Evolutionary conservation across 1,140 invertebrate species (phyloP), one percentile per base, ranked within the genome.

Genomic region (Scaptomyza montana): DNA sequence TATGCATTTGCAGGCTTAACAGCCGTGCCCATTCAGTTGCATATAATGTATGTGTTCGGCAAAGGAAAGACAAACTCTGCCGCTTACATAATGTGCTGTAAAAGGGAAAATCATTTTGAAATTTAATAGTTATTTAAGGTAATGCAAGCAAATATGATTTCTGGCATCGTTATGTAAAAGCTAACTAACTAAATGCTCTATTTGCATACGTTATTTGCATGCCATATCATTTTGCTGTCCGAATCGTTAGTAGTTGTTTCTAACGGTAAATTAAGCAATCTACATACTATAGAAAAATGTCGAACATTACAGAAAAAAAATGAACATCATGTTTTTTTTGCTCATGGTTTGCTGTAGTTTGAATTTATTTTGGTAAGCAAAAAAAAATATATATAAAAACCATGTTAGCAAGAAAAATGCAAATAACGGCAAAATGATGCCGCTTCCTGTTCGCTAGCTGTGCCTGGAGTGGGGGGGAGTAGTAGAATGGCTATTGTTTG

Each of bases 371-470:
- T 63, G 62, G 61, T 68, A 63, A 72, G 67, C 59, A 72, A 66
- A 74, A 76, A 76, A 59, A 53, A 25, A 13, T 6, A 7, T 33
- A 7, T 36, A 36, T 7, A 9, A 21, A 45, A 50, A 16, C 45
- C 19, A 43, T 51, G 57, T 63, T 49, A 51, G 61, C 57, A 33
- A 62, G 21, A 46, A 67, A 78, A 77, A 78, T 78, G 77, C 73
- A 78, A 78, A 78, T 78, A 77, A 61, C 39, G 76, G 74, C 74
- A 77, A 78, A 78, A 78, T 57, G 59, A 67, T 64, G 60, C 54
- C 59, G 63, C 59, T 49, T 62, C 45, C 63, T 63, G 10, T 45
- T 69, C 13, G 66, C 43, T 41, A 51, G 41, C 49, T 53, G 33
- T 30, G 28, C 19, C n/a, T 21, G 46, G 28, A 9, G 36, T 25